These are phyloP conservation scores for Peromyscus eremicus DNA, from an alignment of 2,797 vertebrate genomes.

Conservation along the genomic window DNA sequence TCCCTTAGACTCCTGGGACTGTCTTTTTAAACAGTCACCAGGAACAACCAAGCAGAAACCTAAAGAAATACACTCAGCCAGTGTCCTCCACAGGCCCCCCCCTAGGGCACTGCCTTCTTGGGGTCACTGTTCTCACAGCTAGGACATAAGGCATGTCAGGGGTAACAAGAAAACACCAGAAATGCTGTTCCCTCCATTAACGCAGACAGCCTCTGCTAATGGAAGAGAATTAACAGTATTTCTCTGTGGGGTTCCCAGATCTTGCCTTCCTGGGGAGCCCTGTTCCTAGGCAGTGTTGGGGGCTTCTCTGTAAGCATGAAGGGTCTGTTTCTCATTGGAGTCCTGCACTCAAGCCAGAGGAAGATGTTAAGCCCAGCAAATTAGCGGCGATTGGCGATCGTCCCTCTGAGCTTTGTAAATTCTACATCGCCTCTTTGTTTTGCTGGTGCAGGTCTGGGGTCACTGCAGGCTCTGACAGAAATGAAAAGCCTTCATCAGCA, in stretches of 20 bases:
- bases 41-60: not conserved
- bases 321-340: conserved; percentile 78
- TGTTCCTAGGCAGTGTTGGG: conserved; percentile 58
- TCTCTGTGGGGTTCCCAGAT: conserved; percentile 60
- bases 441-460: conserved; percentile 23
- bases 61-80: conserved; percentile 4
- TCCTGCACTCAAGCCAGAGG: conserved; percentile 55
- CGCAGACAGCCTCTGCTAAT: not conserved
- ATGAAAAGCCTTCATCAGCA: conserved; percentile 8
- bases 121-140: too few relatives aligned
- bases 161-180: not conserved
- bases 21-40: not conserved
- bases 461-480: conserved; percentile 40
- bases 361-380: conserved; percentile 41
- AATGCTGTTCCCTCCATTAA: not conserved
- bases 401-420: conserved; percentile 32
- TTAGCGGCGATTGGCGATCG: not conserved
- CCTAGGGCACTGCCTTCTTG: not conserved
- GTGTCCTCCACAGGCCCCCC: not conserved
- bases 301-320: conserved; percentile 52
- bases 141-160: not conserved
- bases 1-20: not conserved
- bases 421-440: conserved; percentile 51
- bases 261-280: conserved; percentile 58
- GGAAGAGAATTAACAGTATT: conserved; percentile 54